Evolutionary conservation across 2,888 invertebrate species (phyloP).

Genomic region (Drosophila maculinotata): DNA sequence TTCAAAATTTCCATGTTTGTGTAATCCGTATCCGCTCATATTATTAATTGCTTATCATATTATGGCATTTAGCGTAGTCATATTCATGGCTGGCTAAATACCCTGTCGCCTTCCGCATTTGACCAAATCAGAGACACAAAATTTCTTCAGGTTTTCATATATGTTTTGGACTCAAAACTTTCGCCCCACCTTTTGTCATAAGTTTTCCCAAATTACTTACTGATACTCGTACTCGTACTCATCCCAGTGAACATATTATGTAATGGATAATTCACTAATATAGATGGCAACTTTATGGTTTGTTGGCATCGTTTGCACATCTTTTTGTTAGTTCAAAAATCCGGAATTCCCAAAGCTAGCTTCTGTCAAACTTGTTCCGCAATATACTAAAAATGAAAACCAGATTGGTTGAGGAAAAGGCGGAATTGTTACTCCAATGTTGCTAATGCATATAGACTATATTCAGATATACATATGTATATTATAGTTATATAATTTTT

Average conservation of each 20-base stretch:
- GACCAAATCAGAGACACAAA: background rate
- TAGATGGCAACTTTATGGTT: background rate
- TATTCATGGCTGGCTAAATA: background rate
- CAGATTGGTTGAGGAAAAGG: background rate
- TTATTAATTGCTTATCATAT: slow-evolving; percentile 12
- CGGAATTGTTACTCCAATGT: too few species aligned
- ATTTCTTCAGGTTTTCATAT: background rate
- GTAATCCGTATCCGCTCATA: slow-evolving; percentile 1
- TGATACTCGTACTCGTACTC: background rate
- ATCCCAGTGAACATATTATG: background rate
- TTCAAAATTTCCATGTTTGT: slow-evolving; percentile 3
- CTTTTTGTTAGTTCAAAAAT: background rate
- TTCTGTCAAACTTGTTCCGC: background rate
- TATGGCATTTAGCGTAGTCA: background rate
- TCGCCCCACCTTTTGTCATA: background rate
- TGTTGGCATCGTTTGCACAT: background rate
- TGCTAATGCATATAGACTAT: background rate
- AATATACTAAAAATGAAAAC: background rate
- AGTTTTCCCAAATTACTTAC: background rate
- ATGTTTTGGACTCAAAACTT: too few species aligned
- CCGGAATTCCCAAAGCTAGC: background rate
- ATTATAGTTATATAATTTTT: too few species aligned
- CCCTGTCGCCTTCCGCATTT: slow-evolving; percentile 2
- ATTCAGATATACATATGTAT: background rate
- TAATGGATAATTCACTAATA: background rate